Conservation (phyloP, 1,140 invertebrate genomes). For the Zaprionus africanus region DNA sequence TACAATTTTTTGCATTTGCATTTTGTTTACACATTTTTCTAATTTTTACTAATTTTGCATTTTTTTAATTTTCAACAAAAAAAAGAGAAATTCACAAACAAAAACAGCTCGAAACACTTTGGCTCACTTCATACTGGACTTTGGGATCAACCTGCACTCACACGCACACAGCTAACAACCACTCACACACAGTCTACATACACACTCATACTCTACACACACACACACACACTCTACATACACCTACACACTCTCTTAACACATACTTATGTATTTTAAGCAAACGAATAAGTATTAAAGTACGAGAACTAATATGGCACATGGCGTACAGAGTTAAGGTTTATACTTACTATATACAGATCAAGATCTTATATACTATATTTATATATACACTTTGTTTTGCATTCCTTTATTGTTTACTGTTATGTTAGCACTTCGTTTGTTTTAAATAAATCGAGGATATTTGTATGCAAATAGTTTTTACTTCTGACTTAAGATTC, state of each 20-base stretch:
- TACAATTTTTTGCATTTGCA: slow-evolving; percentile 43
- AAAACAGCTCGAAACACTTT: slow-evolving; percentile 46
- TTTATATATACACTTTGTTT: slow-evolving; percentile 7
- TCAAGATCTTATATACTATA: background rate
- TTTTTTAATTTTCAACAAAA: slow-evolving; percentile 66
- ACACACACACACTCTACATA: slow-evolving; percentile 5
- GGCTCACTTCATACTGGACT: slow-evolving; percentile 63
- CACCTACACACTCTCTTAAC: slow-evolving; percentile 25
- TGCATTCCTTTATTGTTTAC: slow-evolving; percentile 26
- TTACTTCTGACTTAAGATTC: slow-evolving; percentile 27
- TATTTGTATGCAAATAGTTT: slow-evolving; percentile 52
- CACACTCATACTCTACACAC: background rate
- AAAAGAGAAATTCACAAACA: slow-evolving; percentile 32
- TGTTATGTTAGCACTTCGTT: slow-evolving; percentile 20
- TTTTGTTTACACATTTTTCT: slow-evolving; percentile 40
- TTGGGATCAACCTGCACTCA: slow-evolving; percentile 55
- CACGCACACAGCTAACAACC: slow-evolving; percentile 11
- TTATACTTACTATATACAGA: background rate
- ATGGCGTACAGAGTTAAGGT: slow-evolving; percentile 26
- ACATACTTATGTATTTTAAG: slow-evolving; percentile 32
- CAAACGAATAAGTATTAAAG: slow-evolving; percentile 27
- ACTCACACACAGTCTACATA: background rate
- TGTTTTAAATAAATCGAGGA: slow-evolving; percentile 34
- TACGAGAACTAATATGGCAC: slow-evolving; percentile 41
- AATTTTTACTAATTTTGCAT: slow-evolving; percentile 62